phyloP scores from a whole-genome alignment of 2,888 invertebrate genomes.

The Deilephila porcellus region DNA sequence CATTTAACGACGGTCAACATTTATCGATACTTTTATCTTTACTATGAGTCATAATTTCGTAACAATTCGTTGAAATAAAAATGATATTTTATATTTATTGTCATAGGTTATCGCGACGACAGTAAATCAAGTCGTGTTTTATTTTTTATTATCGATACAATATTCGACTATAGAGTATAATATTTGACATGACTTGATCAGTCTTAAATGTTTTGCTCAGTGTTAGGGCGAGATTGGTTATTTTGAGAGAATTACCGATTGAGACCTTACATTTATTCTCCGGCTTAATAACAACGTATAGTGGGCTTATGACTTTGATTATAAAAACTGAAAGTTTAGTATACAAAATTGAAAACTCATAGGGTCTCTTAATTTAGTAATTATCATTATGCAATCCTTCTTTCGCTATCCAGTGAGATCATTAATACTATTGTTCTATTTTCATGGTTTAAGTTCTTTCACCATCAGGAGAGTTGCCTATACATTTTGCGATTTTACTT shows the following conservation, averaged over 20 bases:
- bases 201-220: not conserved
- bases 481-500: too few species aligned
- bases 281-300: too few species aligned
- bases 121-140: not conserved
- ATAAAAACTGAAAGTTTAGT: too few species aligned
- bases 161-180: not conserved
- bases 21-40: slow-evolving; percentile 13
- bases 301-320: not conserved
- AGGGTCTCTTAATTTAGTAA: too few species aligned
- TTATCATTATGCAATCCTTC: too few species aligned
- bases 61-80: slow-evolving; percentile 14
- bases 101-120: slow-evolving; percentile 16
- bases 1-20: slow-evolving; percentile 6
- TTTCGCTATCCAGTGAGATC: too few species aligned
- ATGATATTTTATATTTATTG: not conserved
- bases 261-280: too few species aligned
- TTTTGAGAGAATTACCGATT: not conserved
- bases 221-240: not conserved
- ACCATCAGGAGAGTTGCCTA: too few species aligned
- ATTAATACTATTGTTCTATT: too few species aligned
- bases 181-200: not conserved
- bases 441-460: too few species aligned
- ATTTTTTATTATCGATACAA: not conserved
- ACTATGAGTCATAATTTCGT: slow-evolving; percentile 11
- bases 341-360: too few species aligned